These are phyloP conservation scores for Tanypteryx hageni DNA, from an alignment of 2,888 invertebrate species.

Conservation along the genomic window DNA sequence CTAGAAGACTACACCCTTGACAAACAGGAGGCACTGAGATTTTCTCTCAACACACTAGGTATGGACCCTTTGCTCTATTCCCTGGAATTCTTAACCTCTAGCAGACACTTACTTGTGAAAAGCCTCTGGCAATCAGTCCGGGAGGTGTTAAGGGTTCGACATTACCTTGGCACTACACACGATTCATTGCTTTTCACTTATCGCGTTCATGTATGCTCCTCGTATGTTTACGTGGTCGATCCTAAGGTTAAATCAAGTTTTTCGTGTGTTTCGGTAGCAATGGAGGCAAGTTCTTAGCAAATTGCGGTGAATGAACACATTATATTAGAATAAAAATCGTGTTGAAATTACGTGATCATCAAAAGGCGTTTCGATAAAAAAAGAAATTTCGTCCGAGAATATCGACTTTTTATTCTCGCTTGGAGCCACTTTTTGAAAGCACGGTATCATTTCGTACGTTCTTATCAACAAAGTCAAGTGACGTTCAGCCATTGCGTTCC, in stretches of 20 bases:
- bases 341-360: no score
- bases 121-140: constrained; percentile 29
- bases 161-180: neutral
- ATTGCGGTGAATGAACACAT: neutral
- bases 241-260: no score
- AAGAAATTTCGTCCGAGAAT: no score
- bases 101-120: constrained; percentile 39
- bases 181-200: constrained; percentile 41
- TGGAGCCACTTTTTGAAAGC: no score
- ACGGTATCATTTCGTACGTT: no score
- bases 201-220: neutral
- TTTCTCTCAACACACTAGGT: constrained; percentile 34
- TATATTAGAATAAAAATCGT: neutral
- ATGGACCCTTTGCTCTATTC: neutral
- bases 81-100: constrained; percentile 33
- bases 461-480: no score
- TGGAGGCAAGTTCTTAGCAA: no score
- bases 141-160: constrained; percentile 37
- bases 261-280: no score
- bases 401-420: no score
- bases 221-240: neutral
- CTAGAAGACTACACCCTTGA: constrained; percentile 21
- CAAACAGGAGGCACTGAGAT: neutral
- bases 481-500: no score
- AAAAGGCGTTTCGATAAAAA: no score